Conservation (phyloP, 2,888 invertebrate genomes). For the Callyntrura guangdongensis region DNA sequence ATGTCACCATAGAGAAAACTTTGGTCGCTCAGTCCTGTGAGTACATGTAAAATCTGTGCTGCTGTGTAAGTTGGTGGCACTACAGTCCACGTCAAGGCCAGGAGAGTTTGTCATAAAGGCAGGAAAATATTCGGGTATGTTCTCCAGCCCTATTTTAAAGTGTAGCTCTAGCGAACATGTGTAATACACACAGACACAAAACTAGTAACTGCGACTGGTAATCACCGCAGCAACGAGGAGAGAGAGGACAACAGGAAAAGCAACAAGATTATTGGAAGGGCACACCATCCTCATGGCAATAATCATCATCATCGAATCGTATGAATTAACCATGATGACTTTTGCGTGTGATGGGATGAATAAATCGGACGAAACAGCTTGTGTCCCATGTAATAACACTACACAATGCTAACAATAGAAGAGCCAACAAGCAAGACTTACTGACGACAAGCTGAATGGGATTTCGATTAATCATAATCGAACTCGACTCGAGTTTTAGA, state of each 20-base stretch:
- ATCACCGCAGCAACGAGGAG: slow-evolving; percentile 21
- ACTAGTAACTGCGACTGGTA: slow-evolving; percentile 7
- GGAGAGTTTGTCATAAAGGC: no score
- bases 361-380: slow-evolving; percentile 28
- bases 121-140: neutral
- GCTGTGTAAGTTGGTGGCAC: neutral
- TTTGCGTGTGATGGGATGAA: slow-evolving; percentile 84
- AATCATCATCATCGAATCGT: slow-evolving; percentile 26
- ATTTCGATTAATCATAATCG: slow-evolving; percentile 81
- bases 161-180: neutral
- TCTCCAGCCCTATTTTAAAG: neutral
- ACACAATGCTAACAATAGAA: neutral
- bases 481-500: slow-evolving; percentile 40
- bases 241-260: slow-evolving; percentile 40
- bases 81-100: neutral
- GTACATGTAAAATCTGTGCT: neutral
- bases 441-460: slow-evolving; percentile 71
- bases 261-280: slow-evolving; percentile 62
- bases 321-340: slow-evolving; percentile 84
- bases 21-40: no score
- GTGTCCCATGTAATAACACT: neutral
- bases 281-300: no score
- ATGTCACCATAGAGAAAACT: slow-evolving; percentile 33
- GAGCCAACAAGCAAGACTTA: slow-evolving; percentile 29
- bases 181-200: neutral